A percentile compares a stretch with the other conserved stretches of the same genome.
Evolutionary conservation across 2,888 invertebrate genomes (phyloP).

Genomic region (Zhuqinia jingwanae): DNA sequence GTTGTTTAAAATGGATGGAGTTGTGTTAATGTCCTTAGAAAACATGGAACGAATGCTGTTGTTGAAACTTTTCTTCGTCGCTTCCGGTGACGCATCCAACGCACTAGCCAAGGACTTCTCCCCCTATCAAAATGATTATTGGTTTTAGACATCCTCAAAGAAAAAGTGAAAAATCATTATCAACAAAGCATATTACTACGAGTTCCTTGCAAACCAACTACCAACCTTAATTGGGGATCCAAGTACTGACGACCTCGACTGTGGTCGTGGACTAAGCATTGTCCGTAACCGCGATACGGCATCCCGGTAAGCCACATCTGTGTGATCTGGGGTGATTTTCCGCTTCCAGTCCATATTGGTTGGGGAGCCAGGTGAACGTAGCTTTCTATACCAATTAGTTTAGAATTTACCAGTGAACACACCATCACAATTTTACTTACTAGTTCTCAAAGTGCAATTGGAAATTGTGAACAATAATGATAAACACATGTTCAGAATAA

Average conservation of each 20-base stretch:
- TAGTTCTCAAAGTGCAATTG: too few species aligned
- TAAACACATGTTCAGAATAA: too few species aligned
- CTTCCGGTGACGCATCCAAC: conserved; percentile 62
- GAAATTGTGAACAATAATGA: too few species aligned
- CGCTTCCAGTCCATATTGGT: conserved; percentile 82
- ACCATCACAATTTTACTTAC: conserved; percentile 23
- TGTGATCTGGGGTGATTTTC: conserved; percentile 87
- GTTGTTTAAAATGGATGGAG: conserved; percentile 49
- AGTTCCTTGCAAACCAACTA: conserved; percentile 1
- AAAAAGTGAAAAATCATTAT: conserved; percentile 4
- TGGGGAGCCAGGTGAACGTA: conserved; percentile 64
- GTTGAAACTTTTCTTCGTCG: conserved; percentile 58
- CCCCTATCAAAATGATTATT: conserved; percentile 20
- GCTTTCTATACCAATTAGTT: conserved; percentile 49
- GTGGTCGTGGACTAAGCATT: conserved; percentile 78
- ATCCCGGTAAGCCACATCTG: conserved; percentile 91
- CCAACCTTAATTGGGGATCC: conserved; percentile 70
- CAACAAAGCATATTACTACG: too few species aligned
- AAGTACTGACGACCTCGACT: conserved; percentile 56
- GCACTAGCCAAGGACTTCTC: conserved; percentile 45
- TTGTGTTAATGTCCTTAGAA: conserved; percentile 63
- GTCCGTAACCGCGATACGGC: conserved; percentile 90
- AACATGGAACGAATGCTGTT: conserved; percentile 75
- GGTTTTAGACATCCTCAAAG: too few species aligned
- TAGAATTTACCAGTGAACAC: background rate